Base-by-base conservation (phyloP, 2,113 vertebrate genomes). In the Psilopogon haemacephalus region DNA sequence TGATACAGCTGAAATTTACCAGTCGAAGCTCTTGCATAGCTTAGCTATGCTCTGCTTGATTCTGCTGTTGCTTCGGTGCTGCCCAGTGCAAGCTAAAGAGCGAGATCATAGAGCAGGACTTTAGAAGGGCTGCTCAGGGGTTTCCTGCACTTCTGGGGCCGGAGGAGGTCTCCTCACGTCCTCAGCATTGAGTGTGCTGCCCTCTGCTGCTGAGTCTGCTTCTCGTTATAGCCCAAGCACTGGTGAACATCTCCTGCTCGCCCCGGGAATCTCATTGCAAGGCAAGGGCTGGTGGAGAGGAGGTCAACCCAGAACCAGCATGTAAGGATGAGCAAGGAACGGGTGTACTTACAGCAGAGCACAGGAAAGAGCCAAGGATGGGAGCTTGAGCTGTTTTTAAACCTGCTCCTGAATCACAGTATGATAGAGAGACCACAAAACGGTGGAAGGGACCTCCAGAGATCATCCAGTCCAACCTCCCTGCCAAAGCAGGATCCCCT, bases 121-220 rank as follows among this genome's bases (percentile, higher is more conserved):
- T 69, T 79, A 64, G 4, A 32, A 60, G n/a, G 4, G n/a, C 54
- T 46, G 40, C 12, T 46, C 4, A 5, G 28, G 9, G 8, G 30
- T 89, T 79, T 83, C 55, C 32, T 62, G 42, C 70, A 27, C 44
- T 85, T 37, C 1, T 11, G 55, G 79, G 67, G 40, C 33, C 28
- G 6, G 55, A 28, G 12, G 75, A 74, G 33, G 42, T 40, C 44
- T 50, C 48, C 48, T 50, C 48, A 13, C 23, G 23, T 81, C 79
- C 79, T 95, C 79, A 56, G 72, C 90, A 19, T 84, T 95, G 95
- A 86, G 90, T 94, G 95, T 96, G 95, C 95, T 96, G 95, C 95
- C 95, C 92, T 95, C 95, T 96, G 92, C 95, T 93, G 92, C 93
- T 83, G 28, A 2, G 0, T 80, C 46, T 59, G 33, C 55, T 86